phyloP scores from a whole-genome alignment of 1,140 invertebrate species.

The Uloborus diversus region DNA sequence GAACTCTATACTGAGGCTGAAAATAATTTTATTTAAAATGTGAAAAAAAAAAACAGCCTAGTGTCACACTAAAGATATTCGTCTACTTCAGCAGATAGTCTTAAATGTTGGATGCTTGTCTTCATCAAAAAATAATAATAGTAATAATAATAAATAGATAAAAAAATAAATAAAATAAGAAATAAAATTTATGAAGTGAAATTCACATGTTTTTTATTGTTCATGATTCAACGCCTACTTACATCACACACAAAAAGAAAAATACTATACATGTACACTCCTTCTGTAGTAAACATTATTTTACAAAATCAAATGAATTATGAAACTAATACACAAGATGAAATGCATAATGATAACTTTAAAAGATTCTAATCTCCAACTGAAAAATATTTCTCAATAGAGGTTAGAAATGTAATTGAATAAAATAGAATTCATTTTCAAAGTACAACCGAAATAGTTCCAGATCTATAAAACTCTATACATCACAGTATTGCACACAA shows the following conservation, averaged over 20 bases:
- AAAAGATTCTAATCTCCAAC: background rate
- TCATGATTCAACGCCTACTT: slow-evolving; percentile 37
- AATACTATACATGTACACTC: slow-evolving; percentile 41
- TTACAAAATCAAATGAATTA: slow-evolving; percentile 44
- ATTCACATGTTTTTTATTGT: background rate
- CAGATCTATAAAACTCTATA: slow-evolving; percentile 47
- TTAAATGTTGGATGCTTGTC: too few relatives aligned
- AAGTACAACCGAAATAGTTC: slow-evolving; percentile 25
- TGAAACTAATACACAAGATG: slow-evolving; percentile 44
- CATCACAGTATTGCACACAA: slow-evolving; percentile 54
- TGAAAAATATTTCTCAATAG: slow-evolving; percentile 5
- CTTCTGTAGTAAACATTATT: slow-evolving; percentile 48
- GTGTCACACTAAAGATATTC: too few relatives aligned
- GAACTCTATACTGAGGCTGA: too few relatives aligned
- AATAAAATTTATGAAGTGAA: too few relatives aligned
- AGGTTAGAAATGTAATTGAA: background rate
- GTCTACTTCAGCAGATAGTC: too few relatives aligned
- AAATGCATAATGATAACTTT: slow-evolving; percentile 16
- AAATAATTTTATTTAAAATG: too few relatives aligned
- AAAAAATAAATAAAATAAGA: too few relatives aligned
- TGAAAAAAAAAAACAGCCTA: too few relatives aligned
- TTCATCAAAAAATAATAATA: too few relatives aligned
- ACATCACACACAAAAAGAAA: slow-evolving; percentile 30
- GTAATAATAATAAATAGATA: too few relatives aligned
- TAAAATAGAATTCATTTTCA: slow-evolving; percentile 11